Evolutionary conservation across 2,113 vertebrate genomes (phyloP), one percentile per base, ranked within the genome.

Genomic region (Scomber japonicus): DNA sequence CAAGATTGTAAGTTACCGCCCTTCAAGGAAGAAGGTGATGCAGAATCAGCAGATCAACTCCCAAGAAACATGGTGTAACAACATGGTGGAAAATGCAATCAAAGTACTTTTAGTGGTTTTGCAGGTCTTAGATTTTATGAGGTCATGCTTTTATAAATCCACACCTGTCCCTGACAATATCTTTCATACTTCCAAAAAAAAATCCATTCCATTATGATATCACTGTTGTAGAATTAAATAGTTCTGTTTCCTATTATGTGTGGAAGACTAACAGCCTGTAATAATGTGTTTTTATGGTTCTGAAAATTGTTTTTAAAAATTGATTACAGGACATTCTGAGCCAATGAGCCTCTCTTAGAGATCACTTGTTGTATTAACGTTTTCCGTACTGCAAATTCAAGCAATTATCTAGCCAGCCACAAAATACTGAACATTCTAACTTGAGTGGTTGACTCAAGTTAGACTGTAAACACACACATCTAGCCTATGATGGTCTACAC

Each of bases 141-240:
- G 46, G 16, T 60, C 19, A 16, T 14, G 21, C 70, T 70, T 31
- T 10, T 46, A 21, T 70, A 70, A 78, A 49, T 54, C 60, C 40
- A 55, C 27, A 17, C 27, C 30, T 56, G 44, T 6, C 27, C 60
- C 60, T 64, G 10, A 49, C 71, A 57, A 17, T 49, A 56, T 19
- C 51, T 19, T 35, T 63, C 31, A 30, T 63, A n/a, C 14, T 57
- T 17, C 1, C 9, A 48, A 6, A 12, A 48, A 50, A 4, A 66
- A 50, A 57, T 17, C 17, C 27, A 65, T 31, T 35, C 19, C 15
- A 74, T 74, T 14, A 63, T 27, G 49, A 74, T 30, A n/a, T 10
- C 11, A 10, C 48, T 45, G 16, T 24, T 62, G 12, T 21, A 27
- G 44, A 53, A 61, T 19, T 21, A 2, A 12, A 17, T 73, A 24